Evolutionary conservation across 2,797 vertebrate genomes (phyloP), one percentile per base, ranked within the genome.

Genomic region (Gobionotothen gibberifrons): DNA sequence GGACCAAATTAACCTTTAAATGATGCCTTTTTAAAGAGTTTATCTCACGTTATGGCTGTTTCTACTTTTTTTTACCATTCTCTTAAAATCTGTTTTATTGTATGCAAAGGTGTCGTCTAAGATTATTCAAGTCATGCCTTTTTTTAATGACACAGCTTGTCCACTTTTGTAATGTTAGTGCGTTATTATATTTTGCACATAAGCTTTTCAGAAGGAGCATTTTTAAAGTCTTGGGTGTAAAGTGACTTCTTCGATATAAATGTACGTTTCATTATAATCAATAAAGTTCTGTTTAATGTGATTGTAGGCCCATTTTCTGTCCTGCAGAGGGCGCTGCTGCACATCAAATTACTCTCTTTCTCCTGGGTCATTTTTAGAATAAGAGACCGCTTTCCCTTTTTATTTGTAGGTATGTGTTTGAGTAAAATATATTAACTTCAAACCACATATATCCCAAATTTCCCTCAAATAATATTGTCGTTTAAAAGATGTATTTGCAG

Each of bases 311-410:
- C 13, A 8, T 3, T 22, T 17, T 72, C 22, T 79, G 73, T 66
- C 81, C 90, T 84, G 55, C 73, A 86, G 90, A 66, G 79, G 90
- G 69, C 13, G 66, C 66, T 84, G 63, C 79, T 78, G 47, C n/a
- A 9, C 48, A 9, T 66, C 42, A 15, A 48, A 64, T 49, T 9
- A 40, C 0, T 26, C 13, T 13, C 6, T 49, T 3, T n/a, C 3
- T 15, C 6, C 14, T 26, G 26, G 26, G 26, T 26, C 26, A 26
- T 26, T 26, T 26, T 26, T 26, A 26, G 26, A 26, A 26, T 5
- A 26, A 5, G 4, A 4, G 1, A 26, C 26, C 0, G 26, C 26
- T 26, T 26, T 26, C 26, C 26, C 4, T 26, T 26, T 26, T 26
- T 26, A 26, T 26, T 26, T 26, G 26, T 26, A 5, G 26, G 26